phyloP scores from a whole-genome alignment of 2,888 invertebrate species.

The Dione vanillae region DNA sequence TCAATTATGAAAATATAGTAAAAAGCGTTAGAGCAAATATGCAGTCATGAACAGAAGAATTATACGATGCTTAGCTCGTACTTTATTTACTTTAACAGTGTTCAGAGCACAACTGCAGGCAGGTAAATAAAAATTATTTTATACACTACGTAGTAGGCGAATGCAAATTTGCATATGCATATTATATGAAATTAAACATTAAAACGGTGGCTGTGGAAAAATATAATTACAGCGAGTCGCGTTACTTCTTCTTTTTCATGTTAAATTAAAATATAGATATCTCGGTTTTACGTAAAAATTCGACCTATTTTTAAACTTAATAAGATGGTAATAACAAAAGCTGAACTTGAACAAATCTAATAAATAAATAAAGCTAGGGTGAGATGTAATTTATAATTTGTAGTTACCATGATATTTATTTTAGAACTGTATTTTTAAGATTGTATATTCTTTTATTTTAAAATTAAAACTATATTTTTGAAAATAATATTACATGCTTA shows the following conservation, averaged over 20 bases:
- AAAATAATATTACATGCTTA: no score
- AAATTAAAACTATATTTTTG: no score
- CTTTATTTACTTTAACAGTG: conserved; percentile 15
- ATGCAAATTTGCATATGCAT: conserved; percentile 43
- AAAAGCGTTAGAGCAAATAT: conserved; percentile 16
- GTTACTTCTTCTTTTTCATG: background rate
- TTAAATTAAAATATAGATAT: background rate
- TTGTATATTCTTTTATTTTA: no score
- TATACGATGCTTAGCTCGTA: conserved; percentile 17
- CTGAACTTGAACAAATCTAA: no score
- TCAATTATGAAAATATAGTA: background rate
- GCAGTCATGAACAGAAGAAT: conserved; percentile 23
- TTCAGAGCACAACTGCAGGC: conserved; percentile 26
- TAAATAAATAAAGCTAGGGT: no score
- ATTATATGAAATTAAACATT: conserved; percentile 43
- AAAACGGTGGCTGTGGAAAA: conserved; percentile 38
- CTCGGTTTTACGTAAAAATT: no score
- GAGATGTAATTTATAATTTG: no score
- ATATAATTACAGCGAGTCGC: conserved; percentile 42
- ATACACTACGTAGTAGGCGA: conserved; percentile 25
- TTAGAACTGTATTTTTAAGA: no score
- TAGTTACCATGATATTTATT: no score
- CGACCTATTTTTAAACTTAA: no score
- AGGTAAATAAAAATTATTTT: conserved; percentile 35
- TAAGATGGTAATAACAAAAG: no score